Percentiles rank a stretch among this genome's conserved stretches.
Conservation (phyloP, 2,113 vertebrate species). For the Oophaga pumilio region DNA sequence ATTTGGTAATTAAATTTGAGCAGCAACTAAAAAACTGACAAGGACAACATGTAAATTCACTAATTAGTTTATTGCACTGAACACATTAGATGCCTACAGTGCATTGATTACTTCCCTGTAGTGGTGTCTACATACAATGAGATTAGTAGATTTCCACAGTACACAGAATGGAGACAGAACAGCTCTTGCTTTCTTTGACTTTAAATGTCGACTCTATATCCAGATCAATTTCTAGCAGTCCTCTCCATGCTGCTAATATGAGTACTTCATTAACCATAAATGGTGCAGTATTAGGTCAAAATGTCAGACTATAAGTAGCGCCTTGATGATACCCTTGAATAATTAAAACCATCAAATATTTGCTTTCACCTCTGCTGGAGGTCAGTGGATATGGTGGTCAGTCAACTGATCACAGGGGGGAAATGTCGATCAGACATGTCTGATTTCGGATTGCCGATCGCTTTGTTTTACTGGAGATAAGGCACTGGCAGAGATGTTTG, state of each 20-base stretch:
- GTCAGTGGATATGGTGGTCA: too few relatives aligned
- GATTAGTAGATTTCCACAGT: neutral
- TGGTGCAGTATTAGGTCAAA: neutral
- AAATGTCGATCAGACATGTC: too few relatives aligned
- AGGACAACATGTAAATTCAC: neutral
- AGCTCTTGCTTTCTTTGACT: neutral
- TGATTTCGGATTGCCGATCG: too few relatives aligned
- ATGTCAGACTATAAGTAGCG: neutral
- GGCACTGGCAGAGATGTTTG: too few relatives aligned
- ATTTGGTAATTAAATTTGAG: neutral
- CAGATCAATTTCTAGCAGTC: neutral
- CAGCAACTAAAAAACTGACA: neutral
- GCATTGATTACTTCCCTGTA: neutral
- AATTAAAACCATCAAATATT: too few relatives aligned
- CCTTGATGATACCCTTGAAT: too few relatives aligned
- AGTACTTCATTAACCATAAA: neutral
- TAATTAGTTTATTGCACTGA: neutral
- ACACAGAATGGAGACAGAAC: neutral
- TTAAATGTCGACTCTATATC: neutral
- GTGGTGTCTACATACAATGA: constrained; percentile 12
- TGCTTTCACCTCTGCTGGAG: too few relatives aligned
- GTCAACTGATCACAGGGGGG: too few relatives aligned
- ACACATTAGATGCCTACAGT: neutral
- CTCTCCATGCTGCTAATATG: neutral
- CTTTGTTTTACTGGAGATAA: too few relatives aligned